Conservation (phyloP, 2,113 vertebrate genomes). For the Sylvietta virens region DNA sequence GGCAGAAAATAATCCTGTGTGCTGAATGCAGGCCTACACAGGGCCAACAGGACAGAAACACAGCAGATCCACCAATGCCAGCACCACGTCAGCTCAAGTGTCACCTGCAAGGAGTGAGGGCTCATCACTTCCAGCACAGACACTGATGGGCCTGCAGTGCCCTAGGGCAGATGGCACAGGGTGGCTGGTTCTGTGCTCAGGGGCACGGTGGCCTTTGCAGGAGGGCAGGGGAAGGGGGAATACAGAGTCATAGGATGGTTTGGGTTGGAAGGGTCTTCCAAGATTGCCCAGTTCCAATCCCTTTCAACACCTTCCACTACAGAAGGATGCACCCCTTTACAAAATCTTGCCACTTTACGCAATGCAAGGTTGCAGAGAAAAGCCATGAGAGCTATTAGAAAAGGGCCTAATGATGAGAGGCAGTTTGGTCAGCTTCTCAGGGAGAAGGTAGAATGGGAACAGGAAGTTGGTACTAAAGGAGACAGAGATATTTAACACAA, state of each 20-base stretch:
- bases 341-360: not conserved
- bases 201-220: accelerated
- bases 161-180: not conserved
- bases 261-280: not conserved
- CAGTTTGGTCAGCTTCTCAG: not conserved
- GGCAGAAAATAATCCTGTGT: not conserved
- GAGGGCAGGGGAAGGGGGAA: no score
- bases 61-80: not conserved
- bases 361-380: not conserved
- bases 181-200: not conserved
- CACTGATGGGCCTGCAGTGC: accelerated
- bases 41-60: not conserved
- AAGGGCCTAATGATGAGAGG: not conserved
- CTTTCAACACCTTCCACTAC: not conserved
- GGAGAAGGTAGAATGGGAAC: not conserved
- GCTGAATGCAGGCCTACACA: not conserved
- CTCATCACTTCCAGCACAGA: not conserved
- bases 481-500: not conserved
- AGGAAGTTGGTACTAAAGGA: not conserved
- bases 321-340: not conserved
- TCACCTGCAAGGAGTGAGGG: not conserved
- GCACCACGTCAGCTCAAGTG: not conserved
- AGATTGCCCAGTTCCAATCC: not conserved
- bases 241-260: not conserved
- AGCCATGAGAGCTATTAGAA: not conserved